Percentiles rank a stretch among this genome's conserved stretches.
phyloP scores from a whole-genome alignment of 1,140 invertebrate species.

The Onthophagus taurus region DNA sequence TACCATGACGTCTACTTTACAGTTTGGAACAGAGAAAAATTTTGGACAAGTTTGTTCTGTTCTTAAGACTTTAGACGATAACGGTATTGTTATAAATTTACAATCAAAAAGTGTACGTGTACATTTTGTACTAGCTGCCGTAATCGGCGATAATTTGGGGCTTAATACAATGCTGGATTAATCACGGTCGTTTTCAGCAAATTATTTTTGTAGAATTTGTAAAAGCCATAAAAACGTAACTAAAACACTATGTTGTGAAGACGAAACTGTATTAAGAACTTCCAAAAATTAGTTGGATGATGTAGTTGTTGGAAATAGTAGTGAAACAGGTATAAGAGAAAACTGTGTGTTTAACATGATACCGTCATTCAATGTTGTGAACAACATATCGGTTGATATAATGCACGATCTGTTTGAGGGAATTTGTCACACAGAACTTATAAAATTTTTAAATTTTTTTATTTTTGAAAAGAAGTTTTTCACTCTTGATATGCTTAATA shows the following conservation, averaged over 20 bases:
- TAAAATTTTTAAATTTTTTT: conserved; percentile 18
- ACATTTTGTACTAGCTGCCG: not conserved
- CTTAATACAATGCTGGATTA: conserved; percentile 1
- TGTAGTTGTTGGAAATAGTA: conserved; percentile 4
- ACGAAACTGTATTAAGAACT: not conserved
- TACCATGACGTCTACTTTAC: not conserved
- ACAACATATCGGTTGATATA: conserved; percentile 26
- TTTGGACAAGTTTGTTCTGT: not conserved
- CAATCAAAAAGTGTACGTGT: not conserved
- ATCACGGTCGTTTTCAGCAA: not conserved
- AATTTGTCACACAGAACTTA: conserved; percentile 26
- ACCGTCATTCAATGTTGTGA: conserved; percentile 22
- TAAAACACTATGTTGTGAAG: not conserved
- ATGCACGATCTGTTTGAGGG: conserved; percentile 37
- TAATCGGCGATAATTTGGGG: conserved; percentile 8
- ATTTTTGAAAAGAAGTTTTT: conserved; percentile 20
- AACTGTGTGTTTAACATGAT: conserved; percentile 23
- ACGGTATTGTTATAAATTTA: not conserved
- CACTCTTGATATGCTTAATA: conserved; percentile 17
- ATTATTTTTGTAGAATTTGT: conserved; percentile 20
- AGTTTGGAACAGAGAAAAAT: conserved; percentile 1
- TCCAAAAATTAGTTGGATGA: conserved; percentile 3
- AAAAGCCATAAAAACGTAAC: conserved; percentile 7
- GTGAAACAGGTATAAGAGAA: conserved; percentile 24
- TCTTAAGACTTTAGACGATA: conserved; percentile 1